These are phyloP conservation scores for Nesogale talazaci DNA, from an alignment of 2,113 vertebrate species.

Conservation along the genomic window DNA sequence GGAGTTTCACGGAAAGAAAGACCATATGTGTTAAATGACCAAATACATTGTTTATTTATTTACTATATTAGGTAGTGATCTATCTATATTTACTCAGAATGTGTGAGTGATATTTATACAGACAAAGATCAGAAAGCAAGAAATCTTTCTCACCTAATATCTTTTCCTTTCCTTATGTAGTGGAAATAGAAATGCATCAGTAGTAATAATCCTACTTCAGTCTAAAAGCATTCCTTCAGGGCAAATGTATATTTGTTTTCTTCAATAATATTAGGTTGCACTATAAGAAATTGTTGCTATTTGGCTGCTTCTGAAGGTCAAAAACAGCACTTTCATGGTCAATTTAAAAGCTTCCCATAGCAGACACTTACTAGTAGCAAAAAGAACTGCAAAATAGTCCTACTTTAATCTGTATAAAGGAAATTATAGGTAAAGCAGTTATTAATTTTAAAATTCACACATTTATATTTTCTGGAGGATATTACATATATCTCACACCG, in stretches of 20 bases:
- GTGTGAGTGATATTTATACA: not conserved
- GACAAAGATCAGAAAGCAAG: not conserved
- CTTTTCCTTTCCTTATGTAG: not conserved
- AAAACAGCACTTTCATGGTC: not conserved
- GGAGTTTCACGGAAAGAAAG: too few relatives aligned
- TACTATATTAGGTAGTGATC: not conserved
- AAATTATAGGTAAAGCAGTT: not conserved
- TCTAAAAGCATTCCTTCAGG: not conserved
- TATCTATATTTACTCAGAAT: not conserved
- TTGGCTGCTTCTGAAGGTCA: not conserved
- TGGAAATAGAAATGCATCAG: not conserved
- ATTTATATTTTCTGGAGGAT: not conserved
- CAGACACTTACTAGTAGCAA: not conserved
- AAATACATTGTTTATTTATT: not conserved
- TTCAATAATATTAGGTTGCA: not conserved
- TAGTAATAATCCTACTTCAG: not conserved
- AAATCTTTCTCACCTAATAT: not conserved
- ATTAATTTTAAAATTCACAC: not conserved
- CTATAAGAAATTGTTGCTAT: not conserved
- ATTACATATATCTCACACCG: not conserved
- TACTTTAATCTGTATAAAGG: not conserved
- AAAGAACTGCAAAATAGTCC: not conserved
- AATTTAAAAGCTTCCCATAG: not conserved
- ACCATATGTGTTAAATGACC: too few relatives aligned
- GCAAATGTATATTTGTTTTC: not conserved